Evolutionary conservation across 1,140 invertebrate species (phyloP), one percentile per base, ranked within the genome.

Genomic region (Psix sp.): DNA sequence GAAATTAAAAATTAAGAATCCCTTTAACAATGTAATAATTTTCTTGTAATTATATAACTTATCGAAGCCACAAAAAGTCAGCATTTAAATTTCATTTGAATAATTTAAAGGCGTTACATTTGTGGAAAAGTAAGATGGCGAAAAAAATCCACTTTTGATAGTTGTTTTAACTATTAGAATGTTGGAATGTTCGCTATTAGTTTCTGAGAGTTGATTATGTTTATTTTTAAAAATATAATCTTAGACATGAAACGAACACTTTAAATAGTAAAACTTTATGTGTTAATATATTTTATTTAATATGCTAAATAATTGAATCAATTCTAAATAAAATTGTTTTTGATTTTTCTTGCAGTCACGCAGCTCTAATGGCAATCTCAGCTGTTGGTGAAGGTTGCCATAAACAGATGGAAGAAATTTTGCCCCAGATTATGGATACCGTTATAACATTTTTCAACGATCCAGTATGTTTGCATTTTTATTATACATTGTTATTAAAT

Each of bases 321-420:
- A 3, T 4, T 33, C 10, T 33, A 4, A 33, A 33, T 7, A 5
- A 48, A 48, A 31, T 18, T 10, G 26, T 24, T 43, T 38, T 11
- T 13, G 14, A 60, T 11, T 39, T 43, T 36, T 29, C 31, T 71
- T 33, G n/a, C 39, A 59, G 46, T 2, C 95, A 99, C 84, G 98
- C 97, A 40, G 98, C 96, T 10, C 90, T 99, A 13, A 99, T 99
- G 97, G 98, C 98, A 3, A 93, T 99, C 15, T 99, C 98, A 9
- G 96, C 97, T 5, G 95, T 98, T 51, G 98, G 98, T 0, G 98
- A 99, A 89, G 98, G 98, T 10, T 99, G 97, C 80, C 95, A 98
- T 81, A 96, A 97, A 84, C 96, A 98, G 85, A 99, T 99, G 98
- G 96, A 98, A 85, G 87, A 91, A 31, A 92, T 98, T 87, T 89